phyloP scores from a whole-genome alignment of 1,140 invertebrate genomes.

The Bombus superbus region DNA sequence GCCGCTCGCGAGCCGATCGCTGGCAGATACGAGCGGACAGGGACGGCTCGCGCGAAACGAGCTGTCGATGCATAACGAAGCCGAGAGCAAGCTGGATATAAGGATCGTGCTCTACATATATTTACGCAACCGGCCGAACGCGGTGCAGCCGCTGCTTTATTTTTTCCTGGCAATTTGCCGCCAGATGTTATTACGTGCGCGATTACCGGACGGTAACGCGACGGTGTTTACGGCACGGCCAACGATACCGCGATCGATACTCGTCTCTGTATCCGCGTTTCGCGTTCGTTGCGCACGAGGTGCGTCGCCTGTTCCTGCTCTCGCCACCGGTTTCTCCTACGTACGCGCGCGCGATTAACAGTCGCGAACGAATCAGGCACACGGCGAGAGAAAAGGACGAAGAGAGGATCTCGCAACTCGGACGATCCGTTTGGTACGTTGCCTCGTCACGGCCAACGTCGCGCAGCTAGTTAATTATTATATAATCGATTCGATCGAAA shows the following conservation, averaged over 20 bases:
- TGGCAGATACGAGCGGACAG: slow-evolving; percentile 5
- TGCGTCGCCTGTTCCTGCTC: background rate
- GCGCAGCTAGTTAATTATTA: no score
- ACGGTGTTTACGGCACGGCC: slow-evolving; percentile 20
- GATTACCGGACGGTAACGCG: slow-evolving; percentile 26
- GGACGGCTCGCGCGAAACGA: slow-evolving; percentile 29
- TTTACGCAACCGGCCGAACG: background rate
- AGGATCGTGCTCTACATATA: slow-evolving; percentile 10
- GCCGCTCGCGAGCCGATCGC: slow-evolving; percentile 35
- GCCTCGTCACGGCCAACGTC: no score
- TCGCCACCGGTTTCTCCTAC: background rate
- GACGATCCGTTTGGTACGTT: no score
- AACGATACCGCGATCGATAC: slow-evolving; percentile 15
- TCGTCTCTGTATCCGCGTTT: background rate
- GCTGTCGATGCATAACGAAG: slow-evolving; percentile 35
- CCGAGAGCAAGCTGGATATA: background rate
- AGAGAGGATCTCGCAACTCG: no score
- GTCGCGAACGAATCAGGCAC: no score
- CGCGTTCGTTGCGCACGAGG: background rate
- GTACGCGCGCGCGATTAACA: no score
- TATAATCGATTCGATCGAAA: no score
- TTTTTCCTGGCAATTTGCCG: slow-evolving; percentile 25
- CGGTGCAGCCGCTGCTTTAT: background rate
- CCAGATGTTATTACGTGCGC: slow-evolving; percentile 29
- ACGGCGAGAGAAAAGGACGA: no score